These are phyloP conservation scores for Eleutherodactylus coqui DNA, from an alignment of 2,797 vertebrate species.

Conservation along the genomic window DNA sequence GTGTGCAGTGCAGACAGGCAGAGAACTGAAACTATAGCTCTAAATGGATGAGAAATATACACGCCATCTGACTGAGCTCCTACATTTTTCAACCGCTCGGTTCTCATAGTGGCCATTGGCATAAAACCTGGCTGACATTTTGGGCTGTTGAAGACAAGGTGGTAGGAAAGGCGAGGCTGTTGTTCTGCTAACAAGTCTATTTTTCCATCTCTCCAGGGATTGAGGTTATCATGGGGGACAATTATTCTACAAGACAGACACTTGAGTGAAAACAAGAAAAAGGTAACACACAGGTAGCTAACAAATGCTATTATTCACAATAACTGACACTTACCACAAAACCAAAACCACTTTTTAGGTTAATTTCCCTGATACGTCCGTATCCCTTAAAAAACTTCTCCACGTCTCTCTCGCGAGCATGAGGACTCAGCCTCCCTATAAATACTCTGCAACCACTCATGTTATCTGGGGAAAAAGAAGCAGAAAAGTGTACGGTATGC, in stretches of 20 bases:
- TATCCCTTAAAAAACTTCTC: conserved; percentile 97
- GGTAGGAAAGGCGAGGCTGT: background rate
- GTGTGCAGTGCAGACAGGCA: too few species aligned
- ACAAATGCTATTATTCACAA: background rate
- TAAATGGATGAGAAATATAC: too few species aligned
- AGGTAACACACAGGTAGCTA: background rate
- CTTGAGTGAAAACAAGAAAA: background rate
- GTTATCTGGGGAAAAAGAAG: conserved; percentile 62
- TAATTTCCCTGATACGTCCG: conserved; percentile 91
- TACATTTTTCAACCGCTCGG: too few species aligned
- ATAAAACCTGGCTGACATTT: too few species aligned
- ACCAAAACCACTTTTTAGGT: conserved; percentile 92
- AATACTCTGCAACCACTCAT: conserved; percentile 93
- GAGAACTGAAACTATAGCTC: too few species aligned
- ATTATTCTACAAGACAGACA: conserved; percentile 8
- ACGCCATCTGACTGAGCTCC: too few species aligned
- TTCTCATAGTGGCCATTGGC: too few species aligned
- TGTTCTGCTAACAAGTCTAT: background rate
- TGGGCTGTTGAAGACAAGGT: too few species aligned
- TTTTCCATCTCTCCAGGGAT: conserved; percentile 1
- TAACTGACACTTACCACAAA: conserved; percentile 84
- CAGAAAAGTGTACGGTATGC: background rate
- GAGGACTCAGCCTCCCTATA: conserved; percentile 90
- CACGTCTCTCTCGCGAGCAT: conserved; percentile 89
- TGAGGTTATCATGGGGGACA: background rate